A percentile compares a stretch with the other conserved stretches of the same genome.
phyloP scores from a whole-genome alignment of 2,113 vertebrate species.

The Ramphastos sulfuratus region DNA sequence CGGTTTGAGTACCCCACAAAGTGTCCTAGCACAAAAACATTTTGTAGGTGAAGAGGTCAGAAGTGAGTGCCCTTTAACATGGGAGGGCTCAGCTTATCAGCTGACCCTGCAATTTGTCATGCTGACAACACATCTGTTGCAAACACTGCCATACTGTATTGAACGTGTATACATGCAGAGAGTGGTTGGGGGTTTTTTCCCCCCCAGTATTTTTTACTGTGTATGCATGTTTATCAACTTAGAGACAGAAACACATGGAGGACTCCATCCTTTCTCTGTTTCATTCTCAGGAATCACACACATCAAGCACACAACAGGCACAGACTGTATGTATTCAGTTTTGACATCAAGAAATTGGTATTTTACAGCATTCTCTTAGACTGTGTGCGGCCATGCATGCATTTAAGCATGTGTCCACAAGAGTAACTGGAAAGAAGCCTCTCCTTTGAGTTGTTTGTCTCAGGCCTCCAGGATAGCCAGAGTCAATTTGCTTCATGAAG shows the following conservation, averaged over 20 bases:
- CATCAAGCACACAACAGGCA: background rate
- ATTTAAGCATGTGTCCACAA: background rate
- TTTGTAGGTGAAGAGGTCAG: conserved; percentile 43
- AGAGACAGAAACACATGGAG: background rate
- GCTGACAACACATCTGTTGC: background rate
- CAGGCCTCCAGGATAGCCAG: background rate
- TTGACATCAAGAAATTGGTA: background rate
- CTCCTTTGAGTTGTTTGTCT: background rate
- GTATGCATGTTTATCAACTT: background rate
- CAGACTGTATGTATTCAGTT: background rate
- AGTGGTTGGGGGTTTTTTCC: background rate
- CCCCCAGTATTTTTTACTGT: background rate
- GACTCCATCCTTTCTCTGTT: background rate
- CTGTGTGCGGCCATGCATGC: background rate
- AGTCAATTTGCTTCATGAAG: background rate
- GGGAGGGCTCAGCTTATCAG: conserved; percentile 3
- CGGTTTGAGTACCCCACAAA: background rate
- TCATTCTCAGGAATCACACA: background rate
- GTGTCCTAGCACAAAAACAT: background rate
- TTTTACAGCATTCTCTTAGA: background rate
- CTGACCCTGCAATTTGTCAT: background rate
- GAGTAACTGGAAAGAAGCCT: background rate
- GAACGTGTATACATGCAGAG: background rate
- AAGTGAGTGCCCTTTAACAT: background rate
- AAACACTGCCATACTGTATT: background rate